phyloP scores from a whole-genome alignment of 2,113 vertebrate species.

The Oryzias javanicus region DNA sequence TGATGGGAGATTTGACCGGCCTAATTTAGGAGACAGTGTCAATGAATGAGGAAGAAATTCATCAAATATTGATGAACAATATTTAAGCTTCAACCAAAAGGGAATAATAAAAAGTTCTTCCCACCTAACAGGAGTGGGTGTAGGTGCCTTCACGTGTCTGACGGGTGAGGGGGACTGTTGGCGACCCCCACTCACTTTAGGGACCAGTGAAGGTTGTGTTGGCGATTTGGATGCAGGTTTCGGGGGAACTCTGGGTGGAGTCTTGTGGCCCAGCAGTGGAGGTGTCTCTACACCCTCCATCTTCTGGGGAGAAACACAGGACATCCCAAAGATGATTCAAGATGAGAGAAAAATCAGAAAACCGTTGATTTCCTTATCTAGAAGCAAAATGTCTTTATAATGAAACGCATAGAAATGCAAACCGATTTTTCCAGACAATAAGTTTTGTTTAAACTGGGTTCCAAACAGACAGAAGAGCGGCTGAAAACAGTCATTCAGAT shows the following conservation, averaged over 20 bases:
- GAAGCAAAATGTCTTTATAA: too few relatives aligned
- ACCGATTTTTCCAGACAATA: too few relatives aligned
- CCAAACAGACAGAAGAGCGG: too few relatives aligned
- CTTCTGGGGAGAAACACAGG: slow-evolving; percentile 72
- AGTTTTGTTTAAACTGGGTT: too few relatives aligned
- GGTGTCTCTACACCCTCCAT: slow-evolving; percentile 75
- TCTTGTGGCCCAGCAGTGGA: slow-evolving; percentile 89
- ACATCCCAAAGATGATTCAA: too few relatives aligned
- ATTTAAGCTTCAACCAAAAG: background rate
- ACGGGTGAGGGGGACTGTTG: slow-evolving; percentile 95
- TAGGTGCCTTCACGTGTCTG: slow-evolving; percentile 91
- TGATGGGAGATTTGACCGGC: slow-evolving; percentile 86
- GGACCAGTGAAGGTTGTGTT: slow-evolving; percentile 76
- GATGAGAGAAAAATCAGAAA: too few relatives aligned
- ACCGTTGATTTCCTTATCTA: too few relatives aligned
- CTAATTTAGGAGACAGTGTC: slow-evolving; percentile 82
- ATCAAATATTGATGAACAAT: background rate
- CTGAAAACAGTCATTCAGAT: too few relatives aligned
- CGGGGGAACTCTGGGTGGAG: slow-evolving; percentile 89
- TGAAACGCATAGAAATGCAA: too few relatives aligned
- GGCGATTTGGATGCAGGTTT: slow-evolving; percentile 90
- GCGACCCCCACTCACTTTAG: slow-evolving; percentile 81
- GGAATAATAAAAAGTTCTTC: background rate
- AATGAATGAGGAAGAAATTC: slow-evolving; percentile 50
- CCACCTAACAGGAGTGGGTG: slow-evolving; percentile 90